Evolutionary conservation across 2,797 vertebrate genomes (phyloP), one percentile per base, ranked within the genome.

Genomic region (Pangasius mekongensis): DNA sequence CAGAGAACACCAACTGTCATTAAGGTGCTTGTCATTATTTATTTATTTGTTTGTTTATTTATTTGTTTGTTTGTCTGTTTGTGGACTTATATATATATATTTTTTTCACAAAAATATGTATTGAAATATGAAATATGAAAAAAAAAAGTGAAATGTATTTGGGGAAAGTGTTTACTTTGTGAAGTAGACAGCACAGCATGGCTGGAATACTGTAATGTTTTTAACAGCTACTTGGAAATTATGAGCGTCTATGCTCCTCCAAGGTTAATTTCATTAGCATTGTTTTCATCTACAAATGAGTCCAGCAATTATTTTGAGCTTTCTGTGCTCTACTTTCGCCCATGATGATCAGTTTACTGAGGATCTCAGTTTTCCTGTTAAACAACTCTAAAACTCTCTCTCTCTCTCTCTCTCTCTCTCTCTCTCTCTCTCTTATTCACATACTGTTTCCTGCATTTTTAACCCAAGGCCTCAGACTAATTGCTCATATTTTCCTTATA

Each of bases 241-340:
- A n/a, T 20, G 62, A 27, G 11, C 8, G 3, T 77, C 47, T 54
- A 54, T 54, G 7, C n/a, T 56, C n/a, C 76, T 78, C 76, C 9
- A 36, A 85, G 62, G 52, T 56, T 87, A 84, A 77, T 56, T 24
- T 52, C 24, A 96, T 95, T 94, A 90, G 47, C 66, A 4, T 67
- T 24, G 94, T 95, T 95, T 94, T 95, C 94, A 94, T 92, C 92
- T 90, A 92, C 92, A 90, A 91, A 93, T 90, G 93, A 54, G n/a
- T 78, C 49, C n/a, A 78, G n/a, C 49, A 33, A 56, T 20, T 78
- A 56, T 54, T 54, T 9, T 22, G 20, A 58, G 18, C 77, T 56
- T 24, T 54, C 7, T 9, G 14, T 54, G 30, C 77, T 36, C 1
- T 80, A 54, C n/a, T 20, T 9, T 56, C 1, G 49, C 18, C 3